Conservation (phyloP, 2,797 vertebrate genomes). For the Chrosomus eos region DNA sequence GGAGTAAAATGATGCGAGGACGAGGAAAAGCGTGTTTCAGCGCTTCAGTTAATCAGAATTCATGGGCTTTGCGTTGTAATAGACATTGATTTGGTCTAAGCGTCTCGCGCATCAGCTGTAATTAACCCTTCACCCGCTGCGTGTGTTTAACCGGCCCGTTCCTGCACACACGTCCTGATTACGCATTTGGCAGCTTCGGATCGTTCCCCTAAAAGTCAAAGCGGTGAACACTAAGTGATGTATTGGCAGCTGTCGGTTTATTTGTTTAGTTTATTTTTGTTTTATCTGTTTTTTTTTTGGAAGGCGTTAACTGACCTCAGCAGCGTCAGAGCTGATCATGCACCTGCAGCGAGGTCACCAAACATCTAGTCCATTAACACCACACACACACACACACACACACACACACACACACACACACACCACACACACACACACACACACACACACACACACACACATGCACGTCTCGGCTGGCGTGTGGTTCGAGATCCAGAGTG, state of each 20-base stretch:
- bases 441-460: slow-evolving; percentile 26
- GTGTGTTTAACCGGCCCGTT: slow-evolving; percentile 75
- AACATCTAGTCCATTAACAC: slow-evolving; percentile 47
- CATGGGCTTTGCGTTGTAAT: slow-evolving; percentile 82
- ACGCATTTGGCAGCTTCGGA: slow-evolving; percentile 68
- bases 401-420: slow-evolving; percentile 23
- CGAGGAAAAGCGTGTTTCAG: slow-evolving; percentile 27
- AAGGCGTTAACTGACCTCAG: slow-evolving; percentile 45
- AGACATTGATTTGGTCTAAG: slow-evolving; percentile 85
- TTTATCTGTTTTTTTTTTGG: slow-evolving; percentile 33
- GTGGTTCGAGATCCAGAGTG: not conserved
- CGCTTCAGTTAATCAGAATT: slow-evolving; percentile 76
- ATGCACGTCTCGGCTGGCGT: not conserved
- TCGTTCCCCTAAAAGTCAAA: slow-evolving; percentile 72
- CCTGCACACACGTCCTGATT: slow-evolving; percentile 68
- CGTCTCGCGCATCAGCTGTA: slow-evolving; percentile 84
- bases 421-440: slow-evolving; percentile 20
- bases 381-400: slow-evolving; percentile 17
- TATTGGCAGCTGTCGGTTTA: slow-evolving; percentile 82
- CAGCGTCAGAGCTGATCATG: slow-evolving; percentile 54
- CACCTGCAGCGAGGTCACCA: slow-evolving; percentile 63
- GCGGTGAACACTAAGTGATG: slow-evolving; percentile 32
- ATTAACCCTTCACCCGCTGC: slow-evolving; percentile 87
- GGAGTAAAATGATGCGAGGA: not conserved
- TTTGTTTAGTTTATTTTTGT: slow-evolving; percentile 74